Base-by-base conservation (phyloP, 2,888 invertebrate species). In the Pollenia amentaria region DNA sequence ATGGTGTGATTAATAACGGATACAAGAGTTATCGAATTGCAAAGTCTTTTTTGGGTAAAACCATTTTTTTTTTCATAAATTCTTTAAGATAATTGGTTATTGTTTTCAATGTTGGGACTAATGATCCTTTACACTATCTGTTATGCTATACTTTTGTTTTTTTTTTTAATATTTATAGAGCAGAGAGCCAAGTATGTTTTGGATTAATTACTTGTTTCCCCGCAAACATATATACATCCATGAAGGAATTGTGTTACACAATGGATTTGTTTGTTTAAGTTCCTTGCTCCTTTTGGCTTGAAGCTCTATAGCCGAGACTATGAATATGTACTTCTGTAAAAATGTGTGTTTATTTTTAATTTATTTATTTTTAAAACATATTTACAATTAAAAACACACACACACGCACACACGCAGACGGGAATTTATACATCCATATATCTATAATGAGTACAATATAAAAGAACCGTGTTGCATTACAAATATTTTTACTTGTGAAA, bases 401-500 rank as follows among this genome's bases (percentile, higher is more conserved):
- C 18, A 2, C 57, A 42, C 7, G 55, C 12, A 29, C 21, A 29
- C 16, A 38, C 46, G 29, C 29, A 29, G 29, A 29, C 29, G 29
- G 29, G 29, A 0, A 16, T 7, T 18, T 8, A 2, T 2, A 40
- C 9, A 29, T 60, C 12, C 38, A 14, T 9, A 6, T 9, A 51
- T n/a, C n/a, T 65, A 65, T 21, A 48, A 57, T 18, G 12, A 70
- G 42, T 38, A 40, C n/a, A 76, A 72, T 18, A 46, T 11, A 64
- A 44, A 76, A 14, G 51, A 57, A 78, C 69, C 64, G 79, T 86
- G 75, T 86, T 75, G 78, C 70, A 86, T 76, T 75, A 83, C 79
- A 84, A 57, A 65, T 72, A 67, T 76, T 60, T 76, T 77, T 87
- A 42, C 42, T 76, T 80, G 76, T 46, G 18, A 38, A 77, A 87